A percentile compares a stretch with the other conserved stretches of the same genome.
These are phyloP conservation scores for Sebastolobus altivelis DNA, from an alignment of 2,797 vertebrate species.

Conservation along the genomic window DNA sequence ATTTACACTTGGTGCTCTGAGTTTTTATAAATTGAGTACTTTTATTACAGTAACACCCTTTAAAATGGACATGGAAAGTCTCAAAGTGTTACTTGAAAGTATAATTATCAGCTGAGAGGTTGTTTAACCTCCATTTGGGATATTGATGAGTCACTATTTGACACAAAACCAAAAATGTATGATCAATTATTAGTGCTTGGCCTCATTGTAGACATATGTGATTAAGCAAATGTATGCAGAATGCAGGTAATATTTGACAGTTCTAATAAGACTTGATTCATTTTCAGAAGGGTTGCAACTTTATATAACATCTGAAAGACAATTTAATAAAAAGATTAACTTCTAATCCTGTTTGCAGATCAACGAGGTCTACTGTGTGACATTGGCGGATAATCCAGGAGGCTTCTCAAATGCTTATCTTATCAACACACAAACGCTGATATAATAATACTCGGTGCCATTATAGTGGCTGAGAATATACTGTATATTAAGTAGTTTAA, in stretches of 20 bases:
- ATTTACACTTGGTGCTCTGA: conserved; percentile 30
- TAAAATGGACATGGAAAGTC: neutral
- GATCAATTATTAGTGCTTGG: conserved; percentile 3
- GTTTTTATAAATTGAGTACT: conserved; percentile 32
- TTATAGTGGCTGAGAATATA: neutral
- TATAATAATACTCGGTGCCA: conserved; percentile 34
- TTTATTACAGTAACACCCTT: conserved; percentile 10
- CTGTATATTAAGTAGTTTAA: neutral
- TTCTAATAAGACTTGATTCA: conserved; percentile 29
- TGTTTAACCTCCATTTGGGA: neutral
- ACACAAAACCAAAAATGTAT: conserved; percentile 11
- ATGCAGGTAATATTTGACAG: conserved; percentile 13
- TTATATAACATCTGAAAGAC: conserved; percentile 44
- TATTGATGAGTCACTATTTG: neutral
- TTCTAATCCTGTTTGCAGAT: conserved; percentile 67
- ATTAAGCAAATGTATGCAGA: conserved; percentile 1
- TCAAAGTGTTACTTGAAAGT: neutral
- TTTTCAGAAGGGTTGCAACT: conserved; percentile 22
- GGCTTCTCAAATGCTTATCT: conserved; percentile 39
- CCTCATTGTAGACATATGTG: neutral
- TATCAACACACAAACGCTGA: conserved; percentile 13
- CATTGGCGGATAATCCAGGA: conserved; percentile 49
- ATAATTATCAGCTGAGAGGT: neutral
- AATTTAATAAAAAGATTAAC: conserved; percentile 65
- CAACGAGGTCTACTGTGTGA: conserved; percentile 38